These are phyloP conservation scores for Dione juno DNA, from an alignment of 2,888 invertebrate species.

Conservation along the genomic window DNA sequence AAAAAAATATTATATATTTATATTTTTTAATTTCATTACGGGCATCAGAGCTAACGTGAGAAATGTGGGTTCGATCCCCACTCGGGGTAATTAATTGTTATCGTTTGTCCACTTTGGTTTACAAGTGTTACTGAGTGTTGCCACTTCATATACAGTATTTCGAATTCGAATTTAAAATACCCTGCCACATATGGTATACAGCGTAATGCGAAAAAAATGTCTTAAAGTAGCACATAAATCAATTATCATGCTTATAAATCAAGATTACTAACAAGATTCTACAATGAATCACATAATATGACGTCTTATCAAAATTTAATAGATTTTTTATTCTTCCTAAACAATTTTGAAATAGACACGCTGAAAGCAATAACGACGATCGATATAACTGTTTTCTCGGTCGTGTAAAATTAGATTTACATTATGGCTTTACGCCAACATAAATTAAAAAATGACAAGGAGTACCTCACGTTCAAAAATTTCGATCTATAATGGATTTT, in stretches of 20 bases:
- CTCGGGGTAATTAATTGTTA: too few relatives aligned
- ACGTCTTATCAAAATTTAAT: slow-evolving; percentile 19
- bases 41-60: too few relatives aligned
- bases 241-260: neutral
- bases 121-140: too few relatives aligned
- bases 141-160: neutral
- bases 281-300: neutral
- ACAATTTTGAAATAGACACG: slow-evolving; percentile 25
- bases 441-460: slow-evolving; percentile 18
- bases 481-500: slow-evolving; percentile 13
- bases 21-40: too few relatives aligned
- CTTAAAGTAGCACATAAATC: neutral
- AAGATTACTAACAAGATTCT: neutral
- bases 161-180: too few relatives aligned
- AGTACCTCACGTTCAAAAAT: slow-evolving; percentile 1
- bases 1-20: too few relatives aligned
- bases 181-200: too few relatives aligned
- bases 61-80: too few relatives aligned
- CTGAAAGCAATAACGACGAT: slow-evolving; percentile 27
- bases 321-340: slow-evolving; percentile 22
- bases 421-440: slow-evolving; percentile 44
- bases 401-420: slow-evolving; percentile 43
- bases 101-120: too few relatives aligned
- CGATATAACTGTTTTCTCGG: slow-evolving; percentile 32
- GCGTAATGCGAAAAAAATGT: neutral